Evolutionary conservation across 2,797 vertebrate genomes (phyloP).

Genomic region (Sebastes glaucus): DNA sequence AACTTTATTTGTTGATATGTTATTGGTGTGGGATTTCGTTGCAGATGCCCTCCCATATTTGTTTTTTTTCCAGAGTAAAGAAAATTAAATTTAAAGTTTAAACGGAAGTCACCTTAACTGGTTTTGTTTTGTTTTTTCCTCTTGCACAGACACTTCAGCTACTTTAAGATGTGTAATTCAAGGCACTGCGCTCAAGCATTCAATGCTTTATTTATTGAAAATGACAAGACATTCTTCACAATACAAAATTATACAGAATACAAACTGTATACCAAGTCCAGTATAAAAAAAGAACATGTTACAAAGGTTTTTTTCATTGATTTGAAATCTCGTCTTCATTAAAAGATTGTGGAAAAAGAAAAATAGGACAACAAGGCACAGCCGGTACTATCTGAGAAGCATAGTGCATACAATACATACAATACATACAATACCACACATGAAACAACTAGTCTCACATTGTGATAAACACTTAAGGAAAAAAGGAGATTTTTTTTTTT

Average conservation of each 20-base stretch:
- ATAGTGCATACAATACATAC: constrained; percentile 89
- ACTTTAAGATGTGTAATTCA: background rate
- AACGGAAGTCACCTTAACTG: constrained; percentile 26
- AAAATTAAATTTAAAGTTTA: constrained; percentile 83
- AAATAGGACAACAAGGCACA: constrained; percentile 87
- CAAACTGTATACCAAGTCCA: constrained; percentile 86
- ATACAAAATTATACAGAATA: constrained; percentile 91
- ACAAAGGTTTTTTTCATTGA: constrained; percentile 82
- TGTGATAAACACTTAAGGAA: constrained; percentile 63
- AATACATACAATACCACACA: constrained; percentile 76
- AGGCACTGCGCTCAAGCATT: constrained; percentile 65
- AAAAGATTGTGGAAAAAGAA: constrained; percentile 85
- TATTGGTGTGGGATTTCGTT: constrained; percentile 90
- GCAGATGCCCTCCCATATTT: constrained; percentile 80
- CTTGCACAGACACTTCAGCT: background rate
- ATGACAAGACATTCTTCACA: constrained; percentile 84
- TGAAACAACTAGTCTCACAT: constrained; percentile 84
- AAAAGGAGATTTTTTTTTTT: background rate
- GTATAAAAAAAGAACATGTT: constrained; percentile 82
- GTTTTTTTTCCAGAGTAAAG: constrained; percentile 88
- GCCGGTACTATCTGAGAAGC: constrained; percentile 94
- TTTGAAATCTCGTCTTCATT: constrained; percentile 86
- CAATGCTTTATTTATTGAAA: constrained; percentile 87
- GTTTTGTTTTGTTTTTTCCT: background rate
- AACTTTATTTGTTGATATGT: constrained; percentile 97